Percentiles rank a stretch among this genome's conserved stretches.
Evolutionary conservation across 2,888 invertebrate genomes (phyloP).

Genomic region (Agrenia bidenticulata): DNA sequence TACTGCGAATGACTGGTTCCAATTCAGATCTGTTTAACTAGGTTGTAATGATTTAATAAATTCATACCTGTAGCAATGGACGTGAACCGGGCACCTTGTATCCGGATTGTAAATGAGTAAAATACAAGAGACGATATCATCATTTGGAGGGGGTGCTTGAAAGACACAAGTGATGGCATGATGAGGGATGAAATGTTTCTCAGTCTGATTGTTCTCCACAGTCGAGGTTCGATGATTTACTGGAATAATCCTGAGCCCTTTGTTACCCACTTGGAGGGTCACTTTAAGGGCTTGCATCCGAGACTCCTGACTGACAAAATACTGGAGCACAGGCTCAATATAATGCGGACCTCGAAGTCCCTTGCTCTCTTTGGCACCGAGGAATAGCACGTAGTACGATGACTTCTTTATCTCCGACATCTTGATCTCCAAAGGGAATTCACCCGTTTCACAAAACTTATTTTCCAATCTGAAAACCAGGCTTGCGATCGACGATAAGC

Average conservation of each 20-base stretch:
- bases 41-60: background rate
- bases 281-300: slow-evolving; percentile 87
- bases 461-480: too few species aligned
- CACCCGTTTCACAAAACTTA: too few species aligned
- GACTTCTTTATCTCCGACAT: slow-evolving; percentile 77
- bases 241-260: slow-evolving; percentile 92
- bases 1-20: too few species aligned
- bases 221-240: slow-evolving; percentile 45
- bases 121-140: slow-evolving; percentile 91
- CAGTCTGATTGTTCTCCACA: slow-evolving; percentile 59
- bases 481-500: too few species aligned
- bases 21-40: too few species aligned
- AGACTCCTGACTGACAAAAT: slow-evolving; percentile 78
- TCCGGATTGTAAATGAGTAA: slow-evolving; percentile 90
- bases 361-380: slow-evolving; percentile 92
- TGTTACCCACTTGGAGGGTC: slow-evolving; percentile 84
- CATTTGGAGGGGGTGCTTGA: slow-evolving; percentile 66
- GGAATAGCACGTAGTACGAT: slow-evolving; percentile 89
- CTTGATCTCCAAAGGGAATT: background rate
- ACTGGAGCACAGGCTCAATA: slow-evolving; percentile 79
- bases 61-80: slow-evolving; percentile 84
- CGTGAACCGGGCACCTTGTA: slow-evolving; percentile 90
- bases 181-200: slow-evolving; percentile 92
- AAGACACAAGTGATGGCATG: slow-evolving; percentile 89
- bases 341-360: slow-evolving; percentile 82